Base-by-base conservation (phyloP, 2,888 invertebrate species). In the Lithosia quadra region DNA sequence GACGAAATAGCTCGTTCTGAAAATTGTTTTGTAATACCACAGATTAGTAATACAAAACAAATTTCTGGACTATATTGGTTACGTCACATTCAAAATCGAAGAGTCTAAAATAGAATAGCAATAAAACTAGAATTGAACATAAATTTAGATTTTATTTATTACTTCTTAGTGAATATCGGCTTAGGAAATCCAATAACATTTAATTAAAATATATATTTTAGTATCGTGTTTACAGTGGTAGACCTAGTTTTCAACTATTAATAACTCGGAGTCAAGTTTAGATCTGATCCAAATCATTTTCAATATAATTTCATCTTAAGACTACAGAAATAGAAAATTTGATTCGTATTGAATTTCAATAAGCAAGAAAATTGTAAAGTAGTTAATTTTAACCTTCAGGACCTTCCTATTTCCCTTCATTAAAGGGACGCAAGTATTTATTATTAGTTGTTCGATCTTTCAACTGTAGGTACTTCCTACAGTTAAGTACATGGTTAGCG, bases 401-500 rank as follows among this genome's bases (percentile, higher is more conserved):
- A 49, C 22, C 64, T 64, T 68, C 73, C 53, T 72, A 67, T 49
- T 62, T 65, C 43, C 69, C 36, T 66, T 68, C 22, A 10, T 60
- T 70, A 69, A 75, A 75, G 64, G 66, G 59, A 67, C 57, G 43
- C 43, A 49, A 36, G 63, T 58, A 75, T 79, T 80, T 73, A 78
- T 75, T 65, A 61, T 67, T 67, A 60, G 72, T 77, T 73, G 61
- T 72, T 74, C 68, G 70, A 74, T 67, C 39, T 79, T 62, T 72
- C 21, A 73, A 67, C 60, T 33, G 43, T n/a, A 76, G n/a, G n/a
- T n/a, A n/a, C 67, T 80, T 81, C 76, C 79, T 78, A 70, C 57
- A 84, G 81, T 84, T 84, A 85, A 80, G 67, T 68, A 73, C 66
- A 65, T 77, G 77, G 78, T 76, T 75, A 78, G 65, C 70, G 75